Conservation (phyloP, 1,140 invertebrate species). For the Bombus confusus region DNA sequence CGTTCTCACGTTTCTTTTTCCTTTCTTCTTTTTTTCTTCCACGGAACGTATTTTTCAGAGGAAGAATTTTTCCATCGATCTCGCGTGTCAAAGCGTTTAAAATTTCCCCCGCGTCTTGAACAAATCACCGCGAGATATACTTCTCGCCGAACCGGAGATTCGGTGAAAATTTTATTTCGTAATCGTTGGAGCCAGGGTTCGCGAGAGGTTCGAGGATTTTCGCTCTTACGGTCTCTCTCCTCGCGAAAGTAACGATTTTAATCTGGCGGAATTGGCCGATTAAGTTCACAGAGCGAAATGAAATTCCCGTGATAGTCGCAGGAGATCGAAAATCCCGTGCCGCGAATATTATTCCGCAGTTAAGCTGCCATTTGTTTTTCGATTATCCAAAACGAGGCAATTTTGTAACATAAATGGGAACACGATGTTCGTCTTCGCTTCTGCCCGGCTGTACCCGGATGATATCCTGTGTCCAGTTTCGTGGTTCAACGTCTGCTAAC, state of each 20-base stretch:
- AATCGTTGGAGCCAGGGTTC: no score
- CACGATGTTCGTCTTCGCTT: slow-evolving; percentile 19
- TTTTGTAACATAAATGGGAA: slow-evolving; percentile 6
- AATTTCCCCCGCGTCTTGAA: no score
- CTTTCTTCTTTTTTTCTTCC: no score
- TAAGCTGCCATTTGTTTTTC: slow-evolving; percentile 28
- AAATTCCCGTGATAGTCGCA: not conserved
- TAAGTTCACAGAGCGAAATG: not conserved
- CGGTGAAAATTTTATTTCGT: not conserved
- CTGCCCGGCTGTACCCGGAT: not conserved
- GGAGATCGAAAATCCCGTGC: slow-evolving; percentile 7
- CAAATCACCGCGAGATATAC: no score
- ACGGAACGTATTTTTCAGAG: no score
- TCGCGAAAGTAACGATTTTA: slow-evolving; percentile 6
- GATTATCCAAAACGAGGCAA: slow-evolving; percentile 16
- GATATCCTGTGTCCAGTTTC: slow-evolving; percentile 37
- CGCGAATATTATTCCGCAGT: slow-evolving; percentile 7
- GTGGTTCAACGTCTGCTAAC: slow-evolving; percentile 44
- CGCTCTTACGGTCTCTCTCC: not conserved
- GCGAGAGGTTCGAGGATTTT: no score
- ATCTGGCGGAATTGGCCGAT: slow-evolving; percentile 17
- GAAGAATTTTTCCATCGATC: no score
- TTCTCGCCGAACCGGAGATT: no score
- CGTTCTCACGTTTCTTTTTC: no score
- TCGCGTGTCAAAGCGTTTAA: no score